These are phyloP conservation scores for Spizaetus ornatus DNA, from an alignment of 2,113 vertebrate species.

Conservation along the genomic window DNA sequence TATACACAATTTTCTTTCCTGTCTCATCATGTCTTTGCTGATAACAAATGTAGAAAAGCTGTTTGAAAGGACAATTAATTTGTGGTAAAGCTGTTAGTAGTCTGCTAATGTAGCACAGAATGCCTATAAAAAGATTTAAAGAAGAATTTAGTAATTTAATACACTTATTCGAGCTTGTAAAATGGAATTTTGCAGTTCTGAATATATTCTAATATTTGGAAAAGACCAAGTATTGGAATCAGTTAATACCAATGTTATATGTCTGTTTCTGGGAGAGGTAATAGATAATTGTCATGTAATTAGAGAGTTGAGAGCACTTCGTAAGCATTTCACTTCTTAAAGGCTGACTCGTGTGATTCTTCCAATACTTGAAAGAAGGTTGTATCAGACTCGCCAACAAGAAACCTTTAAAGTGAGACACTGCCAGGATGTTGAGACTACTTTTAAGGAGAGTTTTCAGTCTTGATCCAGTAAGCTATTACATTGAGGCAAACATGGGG, in stretches of 20 bases:
- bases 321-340: background rate
- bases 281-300: background rate
- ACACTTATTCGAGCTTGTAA: background rate
- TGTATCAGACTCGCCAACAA: background rate
- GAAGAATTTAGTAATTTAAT: background rate
- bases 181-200: background rate
- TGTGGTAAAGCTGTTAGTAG: background rate
- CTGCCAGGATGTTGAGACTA: background rate
- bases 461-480: background rate
- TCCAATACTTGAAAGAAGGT: background rate
- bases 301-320: background rate
- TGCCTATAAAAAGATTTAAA: background rate
- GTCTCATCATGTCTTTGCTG: background rate
- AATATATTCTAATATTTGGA: background rate
- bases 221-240: background rate
- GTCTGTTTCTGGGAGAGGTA: background rate
- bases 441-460: background rate
- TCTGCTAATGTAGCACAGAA: background rate
- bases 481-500: background rate
- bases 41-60: background rate
- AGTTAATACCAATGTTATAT: background rate
- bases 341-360: background rate
- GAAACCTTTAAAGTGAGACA: background rate
- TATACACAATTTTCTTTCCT: background rate
- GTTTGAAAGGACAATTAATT: background rate